Base-by-base conservation (phyloP, 2,888 invertebrate species). In the Metalampra italica region DNA sequence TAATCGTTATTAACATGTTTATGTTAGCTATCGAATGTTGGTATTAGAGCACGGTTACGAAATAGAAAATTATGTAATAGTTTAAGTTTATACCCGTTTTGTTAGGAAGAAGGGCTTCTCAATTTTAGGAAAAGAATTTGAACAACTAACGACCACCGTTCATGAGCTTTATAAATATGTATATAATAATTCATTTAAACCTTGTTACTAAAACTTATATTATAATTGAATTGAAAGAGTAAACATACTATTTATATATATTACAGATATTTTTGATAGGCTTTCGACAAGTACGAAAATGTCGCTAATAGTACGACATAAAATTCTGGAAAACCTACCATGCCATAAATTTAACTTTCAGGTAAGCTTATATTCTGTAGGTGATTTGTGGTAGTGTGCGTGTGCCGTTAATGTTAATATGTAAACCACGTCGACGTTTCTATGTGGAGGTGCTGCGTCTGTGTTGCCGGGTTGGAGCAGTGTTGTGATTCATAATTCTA, bases 371-470 rank as follows among this genome's bases (percentile, higher is more conserved):
- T 50, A 50, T 59, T 47, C 61, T 56, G 54, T 56, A 56, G 37
- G 45, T 53, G 47, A 9, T 45, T 39, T 49, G 45, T 52, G 52
- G 15, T 13, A 29, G 14, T 45, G 38, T 43, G 48, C 43, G 41
- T 50, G 46, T 52, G 52, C 56, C 55, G 64, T 57, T 56, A 54
- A 54, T 60, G 59, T 58, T 56, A 65, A 59, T 64, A 61, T 59
- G 52, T 56, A 58, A 52, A 51, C 54, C 58, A 55, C 56, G 56
- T 55, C 45, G 34, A 13, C 9, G n/a, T 34, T 43, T 11, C 38
- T n/a, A 13, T 48, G 45, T 50, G 13, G 48, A 36, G 22, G 47
- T 43, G 44, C 37, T 11, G 43, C 32, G 22, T 2, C 44, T 49
- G 54, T 47, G 47, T 36, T 12, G n/a, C 52, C 47, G 47, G 43